phyloP scores from a whole-genome alignment of 2,888 invertebrate species.

The Seira musarum region DNA sequence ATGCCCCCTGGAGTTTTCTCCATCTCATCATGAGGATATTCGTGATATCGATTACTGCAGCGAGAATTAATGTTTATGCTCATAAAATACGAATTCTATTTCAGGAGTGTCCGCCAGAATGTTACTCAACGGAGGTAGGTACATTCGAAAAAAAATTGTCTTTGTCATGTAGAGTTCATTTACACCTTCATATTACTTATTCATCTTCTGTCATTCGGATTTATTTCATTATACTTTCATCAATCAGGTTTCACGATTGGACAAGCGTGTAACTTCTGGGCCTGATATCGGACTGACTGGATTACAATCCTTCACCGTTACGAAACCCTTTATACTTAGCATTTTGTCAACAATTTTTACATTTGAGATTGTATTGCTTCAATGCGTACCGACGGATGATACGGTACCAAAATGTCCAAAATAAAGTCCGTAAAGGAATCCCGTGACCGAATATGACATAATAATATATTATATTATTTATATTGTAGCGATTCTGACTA shows the following conservation, averaged over 20 bases:
- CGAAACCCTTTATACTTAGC: conserved; percentile 56
- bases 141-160: too few relatives aligned
- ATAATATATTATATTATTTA: too few relatives aligned
- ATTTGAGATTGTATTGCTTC: conserved; percentile 61
- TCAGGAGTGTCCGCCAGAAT: conserved; percentile 34
- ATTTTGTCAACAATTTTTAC: conserved; percentile 55
- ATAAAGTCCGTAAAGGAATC: too few relatives aligned
- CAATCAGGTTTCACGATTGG: conserved; percentile 38
- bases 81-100: conserved; percentile 33
- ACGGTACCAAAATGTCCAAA: not conserved
- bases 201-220: too few relatives aligned
- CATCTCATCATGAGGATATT: conserved; percentile 34
- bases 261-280: conserved; percentile 40
- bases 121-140: conserved; percentile 10
- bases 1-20: conserved; percentile 44
- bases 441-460: too few relatives aligned
- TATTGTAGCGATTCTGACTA: too few relatives aligned
- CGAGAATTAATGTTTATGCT: conserved; percentile 38
- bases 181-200: not conserved
- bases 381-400: conserved; percentile 15
- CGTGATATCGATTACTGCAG: conserved; percentile 29
- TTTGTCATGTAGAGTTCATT: too few relatives aligned
- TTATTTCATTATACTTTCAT: too few relatives aligned
- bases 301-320: conserved; percentile 49
- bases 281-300: conserved; percentile 46